Evolutionary conservation across 2,888 invertebrate genomes (phyloP), one percentile per base, ranked within the genome.

Genomic region (Geophilus truncorum): DNA sequence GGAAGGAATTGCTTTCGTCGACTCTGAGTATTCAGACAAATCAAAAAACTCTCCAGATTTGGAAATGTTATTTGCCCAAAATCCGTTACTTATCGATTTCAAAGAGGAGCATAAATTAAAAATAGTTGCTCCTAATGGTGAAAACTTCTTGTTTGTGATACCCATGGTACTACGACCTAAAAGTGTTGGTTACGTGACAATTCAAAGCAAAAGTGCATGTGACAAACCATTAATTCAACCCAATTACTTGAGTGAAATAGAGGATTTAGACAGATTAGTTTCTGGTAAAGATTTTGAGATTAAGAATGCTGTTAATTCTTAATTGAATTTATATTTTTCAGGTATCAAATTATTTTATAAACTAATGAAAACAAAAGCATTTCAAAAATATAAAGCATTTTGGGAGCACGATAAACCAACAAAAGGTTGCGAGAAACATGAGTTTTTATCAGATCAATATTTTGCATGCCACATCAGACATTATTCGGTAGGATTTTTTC

Each of bases 151-250:
- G 23, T 62, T 12, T 25, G 62, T 25, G 62, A 25, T 10, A 9
- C 25, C 15, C 3, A 0, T 30, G 6, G 5, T 77, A 10, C 21
- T 77, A 7, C 28, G 77, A 10, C 34, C 77, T 34, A 77, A 77
- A 30, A 77, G 77, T 30, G 36, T 77, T 1, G 77, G 77, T 18
- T 77, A 77, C n/a, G 32, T 32, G 21, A 89, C 91, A 82, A 87
- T 98, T 28, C 90, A 90, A 81, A 93, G 92, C 81, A 91, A 91
- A 0, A 94, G 96, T 87, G 97, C 97, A 0, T 93, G 93, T 84
- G 92, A 94, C 78, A 92, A 93, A 85, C 97, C 98, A 0, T 86
- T 93, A 34, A 94, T 98, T 86, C 92, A 97, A 86, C 94, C 97
- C 1, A 95, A 97, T 85, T 98, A 98, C 86, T 93, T 97, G 84